Evolutionary conservation across 2,113 vertebrate species (phyloP).

Genomic region (Ornithorhynchus anatinus): DNA sequence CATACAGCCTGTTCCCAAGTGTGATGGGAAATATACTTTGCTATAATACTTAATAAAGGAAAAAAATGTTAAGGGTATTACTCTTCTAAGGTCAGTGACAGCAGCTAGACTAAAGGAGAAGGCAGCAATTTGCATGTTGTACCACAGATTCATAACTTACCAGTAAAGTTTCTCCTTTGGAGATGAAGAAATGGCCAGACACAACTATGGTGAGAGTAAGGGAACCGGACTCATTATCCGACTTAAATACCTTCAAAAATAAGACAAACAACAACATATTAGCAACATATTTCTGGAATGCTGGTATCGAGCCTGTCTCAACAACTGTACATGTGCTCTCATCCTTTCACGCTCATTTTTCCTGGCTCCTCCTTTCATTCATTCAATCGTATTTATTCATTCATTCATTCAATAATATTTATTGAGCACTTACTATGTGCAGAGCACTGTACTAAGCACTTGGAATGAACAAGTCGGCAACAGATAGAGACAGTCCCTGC

Average conservation of each 20-base stretch:
- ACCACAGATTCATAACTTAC: slow-evolving; percentile 67
- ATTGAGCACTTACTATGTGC: no score
- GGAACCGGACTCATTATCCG: slow-evolving; percentile 67
- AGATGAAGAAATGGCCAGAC: slow-evolving; percentile 85
- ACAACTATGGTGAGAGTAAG: slow-evolving; percentile 80
- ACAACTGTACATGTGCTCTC: neutral
- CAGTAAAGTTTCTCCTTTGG: slow-evolving; percentile 81
- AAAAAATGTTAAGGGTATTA: no score
- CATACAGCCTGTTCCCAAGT: neutral
- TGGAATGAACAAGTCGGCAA: no score
- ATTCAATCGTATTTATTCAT: no score
- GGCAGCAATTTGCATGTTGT: slow-evolving; percentile 4
- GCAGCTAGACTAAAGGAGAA: no score
- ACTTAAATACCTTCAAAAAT: slow-evolving; percentile 78
- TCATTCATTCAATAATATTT: no score
- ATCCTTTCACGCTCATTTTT: neutral
- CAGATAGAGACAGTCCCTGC: no score
- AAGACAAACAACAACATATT: slow-evolving; percentile 4
- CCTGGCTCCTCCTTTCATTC: neutral
- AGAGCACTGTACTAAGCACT: no score
- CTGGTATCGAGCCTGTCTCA: neutral
- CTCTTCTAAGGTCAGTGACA: no score
- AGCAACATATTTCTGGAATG: neutral
- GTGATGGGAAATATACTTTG: neutral
- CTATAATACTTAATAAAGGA: neutral